Percentiles rank a stretch among this genome's conserved stretches.
Conservation (phyloP, 2,113 vertebrate species). For the Crypturellus undulatus region DNA sequence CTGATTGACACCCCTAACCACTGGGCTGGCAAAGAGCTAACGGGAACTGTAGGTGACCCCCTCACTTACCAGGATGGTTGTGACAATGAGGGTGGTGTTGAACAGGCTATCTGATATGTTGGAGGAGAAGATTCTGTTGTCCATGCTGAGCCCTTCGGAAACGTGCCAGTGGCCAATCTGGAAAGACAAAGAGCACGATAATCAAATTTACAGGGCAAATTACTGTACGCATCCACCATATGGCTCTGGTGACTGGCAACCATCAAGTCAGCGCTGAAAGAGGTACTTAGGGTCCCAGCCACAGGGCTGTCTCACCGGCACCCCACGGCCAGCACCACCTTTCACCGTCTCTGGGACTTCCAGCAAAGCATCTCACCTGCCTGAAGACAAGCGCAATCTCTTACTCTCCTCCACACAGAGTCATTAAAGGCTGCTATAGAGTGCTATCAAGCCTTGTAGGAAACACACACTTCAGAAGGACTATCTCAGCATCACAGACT, state of each 20-base stretch:
- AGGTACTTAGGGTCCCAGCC: background rate
- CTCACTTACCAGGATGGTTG: slow-evolving; percentile 95
- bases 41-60: slow-evolving; percentile 21
- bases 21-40: background rate
- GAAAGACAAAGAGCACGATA: slow-evolving; percentile 50
- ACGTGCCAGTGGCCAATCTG: slow-evolving; percentile 99
- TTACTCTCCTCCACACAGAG: background rate
- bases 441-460: background rate
- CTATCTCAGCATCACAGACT: background rate
- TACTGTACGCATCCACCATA: background rate
- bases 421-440: background rate
- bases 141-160: slow-evolving; percentile 94
- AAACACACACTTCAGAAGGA: background rate
- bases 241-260: slow-evolving; percentile 11
- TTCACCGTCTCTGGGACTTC: background rate
- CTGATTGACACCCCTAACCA: background rate
- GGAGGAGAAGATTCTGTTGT: slow-evolving; percentile 88
- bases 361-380: background rate
- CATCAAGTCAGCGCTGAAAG: background rate
- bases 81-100: slow-evolving; percentile 96
- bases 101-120: slow-evolving; percentile 94
- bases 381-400: background rate
- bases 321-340: background rate
- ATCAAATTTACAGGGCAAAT: slow-evolving; percentile 24
- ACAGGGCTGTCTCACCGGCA: rapidly evolving